A percentile compares a stretch with the other conserved stretches of the same genome.
phyloP scores from a whole-genome alignment of 1,140 invertebrate species.

The Sinonovacula constricta region DNA sequence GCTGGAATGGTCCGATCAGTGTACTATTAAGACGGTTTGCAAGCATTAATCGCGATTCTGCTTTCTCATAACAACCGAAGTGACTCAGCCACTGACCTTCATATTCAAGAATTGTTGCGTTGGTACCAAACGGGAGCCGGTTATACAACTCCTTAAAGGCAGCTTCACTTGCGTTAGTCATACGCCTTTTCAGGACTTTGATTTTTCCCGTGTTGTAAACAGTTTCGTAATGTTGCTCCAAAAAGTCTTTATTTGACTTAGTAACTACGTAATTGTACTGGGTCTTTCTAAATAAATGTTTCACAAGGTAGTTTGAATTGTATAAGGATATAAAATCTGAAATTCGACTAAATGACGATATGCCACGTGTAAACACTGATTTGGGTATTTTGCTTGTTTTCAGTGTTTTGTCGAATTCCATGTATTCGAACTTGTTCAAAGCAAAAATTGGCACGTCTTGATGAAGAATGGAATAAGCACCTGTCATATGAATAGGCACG shows the following conservation, averaged over 20 bases:
- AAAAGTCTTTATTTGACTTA: conserved; percentile 52
- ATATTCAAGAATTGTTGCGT: conserved; percentile 66
- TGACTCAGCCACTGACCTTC: conserved; percentile 65
- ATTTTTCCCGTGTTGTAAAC: conserved; percentile 59
- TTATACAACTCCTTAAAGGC: conserved; percentile 40
- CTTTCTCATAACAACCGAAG: conserved; percentile 55
- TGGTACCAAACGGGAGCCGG: conserved; percentile 56
- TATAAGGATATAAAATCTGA: conserved; percentile 67
- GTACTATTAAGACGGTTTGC: conserved; percentile 9
- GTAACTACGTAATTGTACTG: conserved; percentile 74
- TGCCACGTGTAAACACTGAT: background rate
- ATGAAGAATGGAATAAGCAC: conserved; percentile 66
- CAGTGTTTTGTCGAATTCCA: conserved; percentile 61
- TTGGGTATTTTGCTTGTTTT: background rate
- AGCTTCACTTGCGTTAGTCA: conserved; percentile 40
- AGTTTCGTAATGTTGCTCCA: conserved; percentile 59
- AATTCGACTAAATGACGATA: conserved; percentile 57
- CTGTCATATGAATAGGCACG: conserved; percentile 65
- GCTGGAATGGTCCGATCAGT: conserved; percentile 10
- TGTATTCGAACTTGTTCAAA: conserved; percentile 68
- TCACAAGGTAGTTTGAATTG: conserved; percentile 65
- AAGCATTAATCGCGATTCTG: conserved; percentile 54
- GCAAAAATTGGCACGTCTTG: conserved; percentile 68
- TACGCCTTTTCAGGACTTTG: conserved; percentile 58
- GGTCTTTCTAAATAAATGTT: conserved; percentile 59